phyloP scores from a whole-genome alignment of 2,888 invertebrate genomes.

The Drosophila ustulata region DNA sequence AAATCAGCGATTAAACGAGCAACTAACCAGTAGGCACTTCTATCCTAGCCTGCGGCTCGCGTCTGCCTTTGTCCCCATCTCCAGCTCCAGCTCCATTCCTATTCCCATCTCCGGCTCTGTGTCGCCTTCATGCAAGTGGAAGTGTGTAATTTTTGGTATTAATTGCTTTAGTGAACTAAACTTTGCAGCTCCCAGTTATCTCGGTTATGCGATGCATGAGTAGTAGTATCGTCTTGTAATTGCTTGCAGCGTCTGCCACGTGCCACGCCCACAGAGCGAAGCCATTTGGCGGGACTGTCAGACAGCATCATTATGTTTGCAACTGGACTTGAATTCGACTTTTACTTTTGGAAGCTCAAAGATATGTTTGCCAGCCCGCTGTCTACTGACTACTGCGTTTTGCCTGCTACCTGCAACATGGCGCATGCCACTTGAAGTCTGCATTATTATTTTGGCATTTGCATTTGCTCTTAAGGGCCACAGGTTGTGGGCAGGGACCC shows the following conservation, averaged over 20 bases:
- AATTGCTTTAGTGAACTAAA: constrained; percentile 65
- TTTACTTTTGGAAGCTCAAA: not conserved
- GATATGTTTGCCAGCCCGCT: constrained; percentile 8
- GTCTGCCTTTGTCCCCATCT: constrained; percentile 14
- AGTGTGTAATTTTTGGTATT: constrained; percentile 79
- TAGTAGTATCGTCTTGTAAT: constrained; percentile 76
- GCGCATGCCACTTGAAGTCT: constrained; percentile 6
- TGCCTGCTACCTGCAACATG: constrained; percentile 11
- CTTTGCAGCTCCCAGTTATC: constrained; percentile 69
- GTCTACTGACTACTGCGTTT: not conserved
- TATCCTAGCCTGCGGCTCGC: constrained; percentile 55
- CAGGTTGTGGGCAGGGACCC: constrained; percentile 40
- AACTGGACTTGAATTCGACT: constrained; percentile 30
- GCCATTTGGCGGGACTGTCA: constrained; percentile 47
- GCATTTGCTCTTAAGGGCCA: constrained; percentile 32
- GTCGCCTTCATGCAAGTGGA: constrained; percentile 41
- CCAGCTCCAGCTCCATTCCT: not conserved
- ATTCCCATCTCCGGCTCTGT: not conserved
- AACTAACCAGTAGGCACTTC: constrained; percentile 67
- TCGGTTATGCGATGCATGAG: constrained; percentile 6
- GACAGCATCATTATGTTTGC: constrained; percentile 56
- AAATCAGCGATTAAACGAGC: constrained; percentile 79
- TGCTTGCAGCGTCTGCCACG: constrained; percentile 65
- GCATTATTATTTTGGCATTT: constrained; percentile 23
- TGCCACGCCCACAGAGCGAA: constrained; percentile 52